These are phyloP conservation scores for Rachycentron canadum DNA, from an alignment of 2,797 vertebrate genomes.

Conservation along the genomic window DNA sequence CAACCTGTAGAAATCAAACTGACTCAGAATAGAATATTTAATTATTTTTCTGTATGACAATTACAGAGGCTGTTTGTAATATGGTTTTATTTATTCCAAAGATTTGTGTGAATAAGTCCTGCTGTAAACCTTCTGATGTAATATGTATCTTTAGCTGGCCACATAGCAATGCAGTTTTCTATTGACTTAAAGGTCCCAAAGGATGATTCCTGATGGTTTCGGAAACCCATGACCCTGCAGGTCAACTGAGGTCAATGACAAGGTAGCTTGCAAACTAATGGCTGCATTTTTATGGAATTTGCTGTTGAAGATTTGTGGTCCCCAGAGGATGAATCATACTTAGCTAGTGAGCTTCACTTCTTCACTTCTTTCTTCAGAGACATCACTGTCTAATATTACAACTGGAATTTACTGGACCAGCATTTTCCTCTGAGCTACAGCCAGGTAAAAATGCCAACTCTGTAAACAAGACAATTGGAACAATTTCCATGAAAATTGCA, in stretches of 20 bases:
- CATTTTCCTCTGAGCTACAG: conserved; percentile 1
- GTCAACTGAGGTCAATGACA: background rate
- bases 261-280: background rate
- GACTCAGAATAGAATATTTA: background rate
- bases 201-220: background rate
- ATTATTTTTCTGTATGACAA: too few relatives aligned
- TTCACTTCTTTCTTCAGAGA: background rate
- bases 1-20: background rate
- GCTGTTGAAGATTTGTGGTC: background rate
- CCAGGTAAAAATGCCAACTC: conserved; percentile 22
- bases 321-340: background rate
- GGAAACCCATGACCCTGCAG: background rate
- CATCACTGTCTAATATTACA: background rate
- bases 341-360: background rate
- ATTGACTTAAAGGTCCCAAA: background rate
- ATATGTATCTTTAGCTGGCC: background rate
- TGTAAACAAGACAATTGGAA: background rate
- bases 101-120: too few relatives aligned
- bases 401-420: too few relatives aligned
- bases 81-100: background rate
- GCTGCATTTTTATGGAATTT: background rate
- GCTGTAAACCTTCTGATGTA: background rate
- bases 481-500: background rate
- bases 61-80: background rate
- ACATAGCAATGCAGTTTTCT: background rate